Conservation (phyloP, 2,113 vertebrate species). For the Gadus chalcogrammus region DNA sequence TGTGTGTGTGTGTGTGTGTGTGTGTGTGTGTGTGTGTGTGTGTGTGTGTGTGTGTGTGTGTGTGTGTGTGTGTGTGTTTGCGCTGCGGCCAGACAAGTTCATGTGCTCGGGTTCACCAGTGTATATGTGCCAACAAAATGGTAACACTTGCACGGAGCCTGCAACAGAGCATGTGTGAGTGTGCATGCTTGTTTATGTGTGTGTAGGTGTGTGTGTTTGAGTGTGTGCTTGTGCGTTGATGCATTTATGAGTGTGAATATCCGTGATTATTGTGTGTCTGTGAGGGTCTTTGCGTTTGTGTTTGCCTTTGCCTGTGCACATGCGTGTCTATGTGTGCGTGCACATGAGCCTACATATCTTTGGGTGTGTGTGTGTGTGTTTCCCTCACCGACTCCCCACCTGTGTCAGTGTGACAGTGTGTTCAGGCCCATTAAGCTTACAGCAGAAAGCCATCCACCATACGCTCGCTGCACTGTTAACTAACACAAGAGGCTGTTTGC, state of each 20-base stretch:
- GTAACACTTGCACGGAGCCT: neutral
- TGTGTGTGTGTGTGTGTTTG: neutral
- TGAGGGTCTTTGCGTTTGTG: neutral
- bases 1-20: neutral
- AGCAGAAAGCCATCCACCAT: conserved; percentile 60
- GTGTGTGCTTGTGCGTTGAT: neutral
- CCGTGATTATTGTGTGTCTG: conserved; percentile 10
- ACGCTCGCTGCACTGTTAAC: conserved; percentile 56
- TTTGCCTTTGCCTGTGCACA: neutral
- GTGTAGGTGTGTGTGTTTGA: neutral
- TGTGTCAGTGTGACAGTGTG: conserved; percentile 51
- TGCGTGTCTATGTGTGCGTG: neutral
- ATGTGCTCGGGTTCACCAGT: no score
- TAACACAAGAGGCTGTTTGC: conserved; percentile 56
- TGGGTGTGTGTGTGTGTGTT: conserved; percentile 21
- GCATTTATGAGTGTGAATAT: conserved; percentile 1
- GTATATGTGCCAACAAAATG: no score
- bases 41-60: conserved; percentile 1
- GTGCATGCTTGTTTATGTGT: neutral
- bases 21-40: neutral
- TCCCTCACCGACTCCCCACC: conserved; percentile 42
- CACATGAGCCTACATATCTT: neutral
- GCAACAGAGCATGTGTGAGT: neutral
- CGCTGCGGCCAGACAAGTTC: no score
- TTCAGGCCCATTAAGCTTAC: conserved; percentile 68